A percentile compares a stretch with the other conserved stretches of the same genome.
Conservation (phyloP, 1,140 invertebrate genomes). For the Schlechtendalia chinensis region DNA sequence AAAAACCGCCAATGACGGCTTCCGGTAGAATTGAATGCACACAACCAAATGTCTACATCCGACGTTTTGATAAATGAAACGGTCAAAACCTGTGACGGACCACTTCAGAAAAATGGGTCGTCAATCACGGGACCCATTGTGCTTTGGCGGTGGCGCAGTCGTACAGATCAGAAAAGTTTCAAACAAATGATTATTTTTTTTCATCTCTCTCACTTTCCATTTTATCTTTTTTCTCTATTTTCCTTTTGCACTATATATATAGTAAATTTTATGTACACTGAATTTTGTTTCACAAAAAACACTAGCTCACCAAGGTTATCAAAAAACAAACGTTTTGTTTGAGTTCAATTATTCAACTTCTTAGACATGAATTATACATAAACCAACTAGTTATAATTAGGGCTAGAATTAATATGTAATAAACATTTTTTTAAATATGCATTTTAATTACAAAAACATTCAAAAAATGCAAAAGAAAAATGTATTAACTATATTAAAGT, state of each 20-base stretch:
- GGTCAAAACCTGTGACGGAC: constrained; percentile 35
- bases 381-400: too few species aligned
- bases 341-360: constrained; percentile 36
- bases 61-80: constrained; percentile 48
- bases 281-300: constrained; percentile 2
- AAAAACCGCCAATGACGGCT: constrained; percentile 27
- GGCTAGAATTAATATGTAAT: too few species aligned
- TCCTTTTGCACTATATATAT: not conserved
- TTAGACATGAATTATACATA: constrained; percentile 36
- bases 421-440: too few species aligned
- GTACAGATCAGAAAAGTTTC: constrained; percentile 11
- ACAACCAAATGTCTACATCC: not conserved
- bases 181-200: constrained; percentile 46
- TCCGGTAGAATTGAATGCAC: not conserved
- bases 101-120: constrained; percentile 41
- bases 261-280: not conserved
- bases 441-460: too few species aligned
- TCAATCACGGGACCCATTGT: constrained; percentile 40
- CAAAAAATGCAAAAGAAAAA: too few species aligned
- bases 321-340: constrained; percentile 45
- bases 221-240: too few species aligned
- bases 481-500: too few species aligned
- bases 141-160: not conserved
- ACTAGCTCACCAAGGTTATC: constrained; percentile 10
- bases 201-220: not conserved